Evolutionary conservation across 1,140 invertebrate genomes (phyloP), one percentile per base, ranked within the genome.

Genomic region (Colletes gigas): DNA sequence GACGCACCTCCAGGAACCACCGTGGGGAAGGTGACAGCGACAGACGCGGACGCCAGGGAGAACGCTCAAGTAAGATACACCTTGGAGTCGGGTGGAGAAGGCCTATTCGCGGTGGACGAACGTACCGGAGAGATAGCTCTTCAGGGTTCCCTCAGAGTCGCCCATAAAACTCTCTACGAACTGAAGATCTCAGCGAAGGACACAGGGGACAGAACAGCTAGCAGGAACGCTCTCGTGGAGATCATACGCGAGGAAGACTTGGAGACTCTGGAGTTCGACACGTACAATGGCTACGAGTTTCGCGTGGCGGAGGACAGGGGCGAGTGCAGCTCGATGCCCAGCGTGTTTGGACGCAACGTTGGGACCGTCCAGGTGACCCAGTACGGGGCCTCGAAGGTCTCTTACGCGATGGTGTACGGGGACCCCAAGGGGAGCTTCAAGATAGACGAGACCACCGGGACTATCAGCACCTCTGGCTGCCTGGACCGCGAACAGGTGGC

Each of bases 401-500:
- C 93, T 9, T 99, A 98, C 93, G 95, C 95, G 1, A 98, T 99
- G 73, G 94, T 97, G 60, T 96, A 95, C 86, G 98, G 98, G 8
- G 97, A 98, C 92, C 94, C 95, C 7, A 94, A 95, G 81, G 95
- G 95, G 39, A 95, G 96, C 88, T 99, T 98, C 90, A 94, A 94
- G 84, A 97, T 98, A 76, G 96, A 98, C 89, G 95, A 96, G 89
- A 95, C 94, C 72, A 95, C 95, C 21, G 98, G 98, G 0, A 93
- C 95, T 17, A 97, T 99, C 55, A 96, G 95, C 47, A 97, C 98
- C 0, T 95, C 95, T 7, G 95, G 95, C 39, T 95, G 95, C 80
- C 95, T 99, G 70, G 98, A 99, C 91, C 94, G 98, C 54, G 99
- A 99, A 94, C 93, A 95, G 79, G 94, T 95, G 83, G 93, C 96